phyloP scores from a whole-genome alignment of 2,113 vertebrate species.

The Lontra canadensis region DNA sequence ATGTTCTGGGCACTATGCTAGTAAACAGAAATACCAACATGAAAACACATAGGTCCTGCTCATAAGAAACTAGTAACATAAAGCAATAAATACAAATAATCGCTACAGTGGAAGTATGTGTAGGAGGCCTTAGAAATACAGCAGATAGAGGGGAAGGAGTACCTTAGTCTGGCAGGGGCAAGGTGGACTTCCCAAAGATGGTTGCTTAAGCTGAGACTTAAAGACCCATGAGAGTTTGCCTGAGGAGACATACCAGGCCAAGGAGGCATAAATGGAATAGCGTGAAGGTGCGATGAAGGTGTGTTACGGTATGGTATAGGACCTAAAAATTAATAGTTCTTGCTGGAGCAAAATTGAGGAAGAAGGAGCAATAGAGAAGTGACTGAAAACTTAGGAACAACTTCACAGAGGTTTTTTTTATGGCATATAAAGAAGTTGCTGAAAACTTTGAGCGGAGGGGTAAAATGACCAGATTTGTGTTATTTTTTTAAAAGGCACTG shows the following conservation, averaged over 20 bases:
- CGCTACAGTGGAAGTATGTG: neutral
- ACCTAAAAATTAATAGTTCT: neutral
- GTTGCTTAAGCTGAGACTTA: neutral
- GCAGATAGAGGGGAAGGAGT: neutral
- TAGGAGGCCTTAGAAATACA: neutral
- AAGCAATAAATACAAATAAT: slow-evolving; percentile 31
- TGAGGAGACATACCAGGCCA: neutral
- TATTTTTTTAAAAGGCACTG: neutral
- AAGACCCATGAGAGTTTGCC: neutral
- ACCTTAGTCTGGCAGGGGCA: neutral
- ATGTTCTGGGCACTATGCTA: neutral
- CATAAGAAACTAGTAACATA: slow-evolving; percentile 41
- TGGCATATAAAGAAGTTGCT: neutral
- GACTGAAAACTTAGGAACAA: neutral
- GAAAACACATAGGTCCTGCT: neutral
- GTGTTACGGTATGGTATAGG: neutral
- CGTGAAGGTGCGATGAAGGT: neutral
- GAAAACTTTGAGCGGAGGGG: neutral
- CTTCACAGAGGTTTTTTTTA: slow-evolving; percentile 29
- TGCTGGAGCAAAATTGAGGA: slow-evolving; percentile 26
- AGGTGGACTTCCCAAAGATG: slow-evolving; percentile 13
- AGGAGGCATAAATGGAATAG: neutral
- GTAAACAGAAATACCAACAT: slow-evolving; percentile 37
- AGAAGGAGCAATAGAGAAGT: neutral
- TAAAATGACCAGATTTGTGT: neutral